Base-by-base conservation (phyloP, 2,797 vertebrate species). In the Erpetoichthys calabaricus region DNA sequence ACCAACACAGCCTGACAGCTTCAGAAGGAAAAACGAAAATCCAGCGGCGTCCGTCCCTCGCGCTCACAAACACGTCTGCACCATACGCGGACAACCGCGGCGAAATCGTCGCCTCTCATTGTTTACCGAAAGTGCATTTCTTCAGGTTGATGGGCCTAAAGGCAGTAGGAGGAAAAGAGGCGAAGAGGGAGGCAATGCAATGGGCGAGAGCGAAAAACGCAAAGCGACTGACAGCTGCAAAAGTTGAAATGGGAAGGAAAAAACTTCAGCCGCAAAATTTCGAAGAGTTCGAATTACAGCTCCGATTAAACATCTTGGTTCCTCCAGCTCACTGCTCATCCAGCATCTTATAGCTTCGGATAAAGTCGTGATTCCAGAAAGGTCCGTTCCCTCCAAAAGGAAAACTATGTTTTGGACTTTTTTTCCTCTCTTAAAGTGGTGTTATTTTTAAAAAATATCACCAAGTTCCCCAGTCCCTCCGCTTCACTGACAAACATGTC, bases 401-500 rank as follows among this genome's bases (percentile, higher is more conserved):
- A 25, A 25, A 25, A 25, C 25, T 25, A 25, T 25, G 25, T 25
- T 25, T 25, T 25, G 25, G 25, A 25, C 25, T 25, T 25, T 25
- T 25, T 25, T 25, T 25, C 25, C 25, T 25, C 25, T 25, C 25
- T 25, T 61, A 46, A 56, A 63, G 58, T 55, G 68, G 54, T 62
- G 59, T 67, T 73, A 61, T 59, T 75, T 73, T 65, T 73, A 64
- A 67, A 64, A 62, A 63, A 51, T 25, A 25, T 69, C 73, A 72
- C 54, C 60, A 54, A 54, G 62, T 76, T 77, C 76, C 76, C 67
- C 71, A 82, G 74, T 78, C 79, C 80, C 78, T 79, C 75, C 72
- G 73, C 73, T 80, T 73, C 77, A 68, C 72, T 70, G 76, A 69
- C 82, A 86, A 94, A 92, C 81, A 94, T 93, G 91, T 93, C 91